Base-by-base conservation (phyloP, 2,113 vertebrate genomes). In the Nesogale talazaci region DNA sequence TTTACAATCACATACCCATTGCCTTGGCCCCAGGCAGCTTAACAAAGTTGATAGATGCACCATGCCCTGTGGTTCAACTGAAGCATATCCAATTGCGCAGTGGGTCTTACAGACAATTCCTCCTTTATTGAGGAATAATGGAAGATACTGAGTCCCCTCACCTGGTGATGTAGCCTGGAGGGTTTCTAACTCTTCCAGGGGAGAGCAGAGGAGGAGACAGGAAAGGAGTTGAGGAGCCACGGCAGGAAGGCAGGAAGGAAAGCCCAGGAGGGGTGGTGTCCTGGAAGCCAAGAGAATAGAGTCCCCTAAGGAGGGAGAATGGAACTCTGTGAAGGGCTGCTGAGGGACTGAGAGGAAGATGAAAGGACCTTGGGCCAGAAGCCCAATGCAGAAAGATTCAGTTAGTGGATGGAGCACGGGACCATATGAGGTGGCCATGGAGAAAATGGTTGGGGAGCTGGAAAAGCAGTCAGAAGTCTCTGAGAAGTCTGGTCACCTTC, bases 11-110 rank as follows among this genome's bases (percentile, higher is more conserved):
- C 72, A 89, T 23, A 16, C 31, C 23, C 34, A 36, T 34, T 38
- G 46, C n/a, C 34, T 86, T 36, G 12, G 72, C 34, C n/a, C 20
- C 20, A 72, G 42, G 11, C 7, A 57, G 40, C 3, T 70, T 56
- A 34, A 70, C 63, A 46, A 88, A 83, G 52, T 92, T 88, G 78
- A 31, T 80, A 65, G 57, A 76, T 83, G 92, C 0, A 74, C 36
- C 3, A 12, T 25, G 42, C 29, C n/a, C 83, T n/a, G 29, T 91
- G 34, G 40, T 69, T 25, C 27, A 72, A 7, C 38, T 11, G 72
- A 86, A 85, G 36, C 70, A 74, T 2, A 42, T 17, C 15, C 83
- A 42, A 40, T 61, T 75, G 65, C 42, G 29, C 20, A 31, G n/a
- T 2, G 7, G 46, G 17, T 69, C 40, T 86, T 40, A n/a, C 36